Evolutionary conservation across 1,140 invertebrate species (phyloP), one percentile per base, ranked within the genome.

Genomic region (Bombus sibiricus): DNA sequence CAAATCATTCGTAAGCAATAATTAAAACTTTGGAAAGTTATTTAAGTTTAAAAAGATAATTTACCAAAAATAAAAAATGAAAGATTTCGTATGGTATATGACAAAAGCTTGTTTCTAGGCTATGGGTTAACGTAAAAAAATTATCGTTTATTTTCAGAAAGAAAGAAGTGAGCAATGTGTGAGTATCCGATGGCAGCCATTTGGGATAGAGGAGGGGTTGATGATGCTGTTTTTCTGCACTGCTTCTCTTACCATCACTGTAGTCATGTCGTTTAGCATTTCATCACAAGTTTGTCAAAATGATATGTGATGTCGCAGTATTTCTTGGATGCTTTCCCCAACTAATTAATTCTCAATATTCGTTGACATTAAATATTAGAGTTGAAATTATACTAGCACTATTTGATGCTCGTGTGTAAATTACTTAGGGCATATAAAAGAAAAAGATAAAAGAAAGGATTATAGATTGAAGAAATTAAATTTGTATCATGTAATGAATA

Each of bases 101-200:
- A 81, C 25, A 81, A 32, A 71, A 69, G 47, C 43, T 74, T 80
- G 6, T 66, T 41, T 88, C 53, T 43, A 87, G 84, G 83, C 80
- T 87, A n/a, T 89, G 74, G 86, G 85, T 88, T 94, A 92, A 94
- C 88, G 79, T 77, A 83, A 86, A 72, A 89, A 89, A 92, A 87
- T 88, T 92, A 91, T 94, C 90, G 89, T 93, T 94, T 93, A 90
- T 95, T 94, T 95, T 93, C 94, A 96, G 95, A 94, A 94, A 92
- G 93, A 94, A 85, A 94, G 88, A 91, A 88, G 93, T 89, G 91
- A 94, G 71, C 92, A 94, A 93, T 93, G 90, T 91, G 95, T 96
- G 94, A 96, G 95, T 96, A 95, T 93, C 87, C 88, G 53, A 87
- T 79, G 86, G 88, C 85, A 90, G 87, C 78, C 81, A 81, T 89